These are phyloP conservation scores for Aegithalos caudatus DNA, from an alignment of 2,113 vertebrate genomes.

Conservation along the genomic window DNA sequence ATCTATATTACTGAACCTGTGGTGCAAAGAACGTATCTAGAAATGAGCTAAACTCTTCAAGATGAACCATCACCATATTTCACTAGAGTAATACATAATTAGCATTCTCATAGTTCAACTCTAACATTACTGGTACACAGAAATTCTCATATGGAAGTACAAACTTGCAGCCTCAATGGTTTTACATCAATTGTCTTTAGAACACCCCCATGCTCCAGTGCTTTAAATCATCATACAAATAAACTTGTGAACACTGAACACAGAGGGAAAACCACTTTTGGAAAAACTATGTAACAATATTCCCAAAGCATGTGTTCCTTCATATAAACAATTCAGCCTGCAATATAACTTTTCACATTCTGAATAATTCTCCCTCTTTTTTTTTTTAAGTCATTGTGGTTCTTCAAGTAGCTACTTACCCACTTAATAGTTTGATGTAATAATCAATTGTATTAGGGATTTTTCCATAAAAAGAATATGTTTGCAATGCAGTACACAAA, in stretches of 20 bases:
- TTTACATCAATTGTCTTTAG: neutral
- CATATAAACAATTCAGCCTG: neutral
- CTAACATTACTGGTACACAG: neutral
- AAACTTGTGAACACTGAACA: neutral
- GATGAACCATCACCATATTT: neutral
- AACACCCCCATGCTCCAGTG: fast-evolving
- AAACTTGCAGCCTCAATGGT: neutral
- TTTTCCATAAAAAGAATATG: neutral
- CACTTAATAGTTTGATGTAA: neutral
- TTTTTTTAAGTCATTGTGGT: neutral
- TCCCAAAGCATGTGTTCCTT: neutral
- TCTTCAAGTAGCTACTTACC: neutral
- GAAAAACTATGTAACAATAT: neutral
- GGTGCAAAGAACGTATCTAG: neutral
- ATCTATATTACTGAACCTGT: neutral
- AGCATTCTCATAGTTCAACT: neutral
- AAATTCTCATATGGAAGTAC: neutral
- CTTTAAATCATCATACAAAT: neutral
- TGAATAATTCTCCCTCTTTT: neutral
- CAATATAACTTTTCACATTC: neutral
- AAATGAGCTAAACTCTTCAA: neutral
- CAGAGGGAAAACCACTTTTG: neutral
- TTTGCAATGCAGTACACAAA: neutral
- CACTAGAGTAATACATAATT: neutral
- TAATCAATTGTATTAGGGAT: neutral